phyloP scores from a whole-genome alignment of 64 coral and sea anemone genomes.

The Stichodactyla mertensii region DNA sequence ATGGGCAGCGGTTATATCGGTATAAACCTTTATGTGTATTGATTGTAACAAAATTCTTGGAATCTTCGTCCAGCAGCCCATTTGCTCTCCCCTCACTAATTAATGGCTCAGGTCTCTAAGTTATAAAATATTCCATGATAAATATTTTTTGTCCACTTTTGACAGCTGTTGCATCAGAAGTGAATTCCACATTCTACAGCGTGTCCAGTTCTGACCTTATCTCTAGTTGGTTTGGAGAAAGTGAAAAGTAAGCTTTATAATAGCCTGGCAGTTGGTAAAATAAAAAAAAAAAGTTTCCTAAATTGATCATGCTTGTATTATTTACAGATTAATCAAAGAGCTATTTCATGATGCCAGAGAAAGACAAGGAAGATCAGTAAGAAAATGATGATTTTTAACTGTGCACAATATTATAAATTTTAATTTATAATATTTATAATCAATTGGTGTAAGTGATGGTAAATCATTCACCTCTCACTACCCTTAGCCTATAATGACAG shows the following conservation, averaged over 20 bases:
- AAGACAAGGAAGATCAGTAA: conserved; percentile 81
- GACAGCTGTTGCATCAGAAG: conserved; percentile 92
- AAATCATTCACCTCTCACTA: too few species aligned
- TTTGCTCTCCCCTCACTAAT: too few species aligned
- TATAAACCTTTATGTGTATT: too few species aligned
- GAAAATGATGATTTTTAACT: conserved; percentile 11
- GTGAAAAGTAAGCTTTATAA: conserved; percentile 67
- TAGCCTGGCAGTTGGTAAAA: background rate
- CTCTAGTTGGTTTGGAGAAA: conserved; percentile 97
- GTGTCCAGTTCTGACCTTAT: conserved; percentile 96
- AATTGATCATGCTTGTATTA: background rate
- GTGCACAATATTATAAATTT: background rate
- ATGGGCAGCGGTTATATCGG: too few species aligned
- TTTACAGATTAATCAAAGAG: conserved; percentile 85
- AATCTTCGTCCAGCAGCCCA: too few species aligned
- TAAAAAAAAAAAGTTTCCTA: background rate
- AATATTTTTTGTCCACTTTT: background rate
- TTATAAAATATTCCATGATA: background rate
- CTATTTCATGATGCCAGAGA: conserved; percentile 78
- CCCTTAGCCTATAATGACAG: too few species aligned
- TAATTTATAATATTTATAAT: background rate
- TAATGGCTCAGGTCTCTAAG: too few species aligned
- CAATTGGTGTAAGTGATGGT: background rate
- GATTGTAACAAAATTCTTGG: too few species aligned
- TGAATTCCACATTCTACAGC: conserved; percentile 86